Percentiles rank a stretch among this genome's conserved stretches.
Conservation (phyloP, 2,797 vertebrate species). For the Leptoclinus maculatus region DNA sequence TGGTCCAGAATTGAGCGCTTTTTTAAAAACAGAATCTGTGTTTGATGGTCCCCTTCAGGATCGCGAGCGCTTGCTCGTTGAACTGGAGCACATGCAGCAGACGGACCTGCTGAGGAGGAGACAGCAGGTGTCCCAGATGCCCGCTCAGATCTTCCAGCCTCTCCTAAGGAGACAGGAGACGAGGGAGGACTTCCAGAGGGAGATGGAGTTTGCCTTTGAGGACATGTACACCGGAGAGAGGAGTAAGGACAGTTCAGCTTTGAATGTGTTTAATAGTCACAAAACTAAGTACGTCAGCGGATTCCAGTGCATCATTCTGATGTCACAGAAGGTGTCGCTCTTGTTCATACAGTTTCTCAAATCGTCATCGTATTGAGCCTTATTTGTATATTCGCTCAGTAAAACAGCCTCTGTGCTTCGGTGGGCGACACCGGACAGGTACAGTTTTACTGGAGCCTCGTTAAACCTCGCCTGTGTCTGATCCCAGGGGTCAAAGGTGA, state of each 20-base stretch:
- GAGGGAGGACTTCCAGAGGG: slow-evolving; percentile 89
- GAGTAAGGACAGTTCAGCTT: slow-evolving; percentile 79
- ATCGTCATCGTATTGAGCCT: not conserved
- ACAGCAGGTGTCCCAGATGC: slow-evolving; percentile 85
- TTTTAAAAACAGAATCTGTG: not conserved
- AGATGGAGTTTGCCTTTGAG: slow-evolving; percentile 94
- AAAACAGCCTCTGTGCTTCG: not conserved
- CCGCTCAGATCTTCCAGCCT: slow-evolving; percentile 88
- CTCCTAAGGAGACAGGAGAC: slow-evolving; percentile 83
- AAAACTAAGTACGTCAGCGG: not conserved
- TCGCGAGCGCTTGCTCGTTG: slow-evolving; percentile 85
- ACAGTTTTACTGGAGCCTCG: not conserved
- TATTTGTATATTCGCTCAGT: not conserved
- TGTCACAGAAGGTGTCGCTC: not conserved
- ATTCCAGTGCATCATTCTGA: not conserved
- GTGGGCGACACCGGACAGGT: not conserved
- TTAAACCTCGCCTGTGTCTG: slow-evolving; percentile 32
- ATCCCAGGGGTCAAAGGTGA: slow-evolving; percentile 89
- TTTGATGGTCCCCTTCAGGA: slow-evolving; percentile 77
- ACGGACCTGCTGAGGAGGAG: slow-evolving; percentile 88
- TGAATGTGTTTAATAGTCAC: slow-evolving; percentile 1
- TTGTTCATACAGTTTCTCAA: not conserved
- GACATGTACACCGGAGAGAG: slow-evolving; percentile 90
- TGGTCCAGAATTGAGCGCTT: too few species aligned
- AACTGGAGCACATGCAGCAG: slow-evolving; percentile 91